Percentiles rank a stretch among this genome's conserved stretches.
Evolutionary conservation across 2,113 vertebrate genomes (phyloP).

Genomic region (Xiphophorus couchianus): DNA sequence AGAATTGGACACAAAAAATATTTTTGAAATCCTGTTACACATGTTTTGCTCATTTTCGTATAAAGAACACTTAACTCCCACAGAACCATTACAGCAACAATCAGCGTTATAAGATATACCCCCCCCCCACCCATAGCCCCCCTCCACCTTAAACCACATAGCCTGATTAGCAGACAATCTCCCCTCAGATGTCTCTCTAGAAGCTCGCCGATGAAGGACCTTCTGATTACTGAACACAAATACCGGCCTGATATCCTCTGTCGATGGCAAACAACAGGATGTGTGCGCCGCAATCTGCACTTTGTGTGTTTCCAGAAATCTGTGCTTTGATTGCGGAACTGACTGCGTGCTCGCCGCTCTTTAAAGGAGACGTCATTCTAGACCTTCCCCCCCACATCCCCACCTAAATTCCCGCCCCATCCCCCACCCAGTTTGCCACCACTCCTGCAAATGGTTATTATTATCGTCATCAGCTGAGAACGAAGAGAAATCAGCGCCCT

Average conservation of each 20-base stretch:
- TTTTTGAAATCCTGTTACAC: neutral
- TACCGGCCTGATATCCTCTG: constrained; percentile 68
- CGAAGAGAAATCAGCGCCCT: constrained; percentile 72
- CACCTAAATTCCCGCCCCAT: neutral
- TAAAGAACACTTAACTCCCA: constrained; percentile 1
- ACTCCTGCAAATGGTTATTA: constrained; percentile 78
- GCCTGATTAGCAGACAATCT: constrained; percentile 70
- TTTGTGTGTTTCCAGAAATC: constrained; percentile 50
- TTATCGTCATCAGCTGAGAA: constrained; percentile 76
- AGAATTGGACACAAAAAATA: too few relatives aligned
- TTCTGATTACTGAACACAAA: constrained; percentile 75
- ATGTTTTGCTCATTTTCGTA: neutral
- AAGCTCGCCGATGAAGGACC: constrained; percentile 60
- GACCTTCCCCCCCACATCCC: neutral
- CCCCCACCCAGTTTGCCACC: constrained; percentile 62
- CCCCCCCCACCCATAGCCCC: neutral
- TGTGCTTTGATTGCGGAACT: constrained; percentile 81
- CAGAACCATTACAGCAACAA: constrained; percentile 29
- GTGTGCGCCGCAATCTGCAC: constrained; percentile 58
- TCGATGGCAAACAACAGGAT: constrained; percentile 74
- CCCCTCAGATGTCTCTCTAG: constrained; percentile 55
- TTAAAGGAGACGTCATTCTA: constrained; percentile 59
- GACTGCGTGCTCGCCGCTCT: constrained; percentile 70
- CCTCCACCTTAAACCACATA: constrained; percentile 36
- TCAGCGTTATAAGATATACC: constrained; percentile 33